Evolutionary conservation across 2,888 invertebrate species (phyloP).

Genomic region (Oasisia sp.): DNA sequence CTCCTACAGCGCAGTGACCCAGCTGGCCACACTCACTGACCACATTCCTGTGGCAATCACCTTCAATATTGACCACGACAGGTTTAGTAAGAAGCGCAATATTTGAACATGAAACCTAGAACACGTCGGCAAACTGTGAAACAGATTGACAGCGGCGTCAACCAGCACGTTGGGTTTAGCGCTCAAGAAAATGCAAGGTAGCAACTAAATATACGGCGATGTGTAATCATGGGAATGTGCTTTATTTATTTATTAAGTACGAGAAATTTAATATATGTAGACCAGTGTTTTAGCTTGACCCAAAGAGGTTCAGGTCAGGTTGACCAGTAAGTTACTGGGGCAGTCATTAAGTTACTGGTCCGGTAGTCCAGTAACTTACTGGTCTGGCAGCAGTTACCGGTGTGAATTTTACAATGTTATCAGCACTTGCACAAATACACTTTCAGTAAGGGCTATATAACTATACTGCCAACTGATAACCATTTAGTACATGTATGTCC

Average conservation of each 20-base stretch:
- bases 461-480: too few relatives aligned
- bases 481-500: too few relatives aligned
- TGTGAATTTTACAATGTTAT: too few relatives aligned
- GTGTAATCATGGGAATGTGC: neutral
- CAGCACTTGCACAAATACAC: too few relatives aligned
- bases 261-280: neutral
- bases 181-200: neutral
- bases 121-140: neutral
- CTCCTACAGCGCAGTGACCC: neutral
- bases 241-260: neutral
- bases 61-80: neutral
- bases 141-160: neutral
- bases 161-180: neutral
- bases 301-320: too few relatives aligned
- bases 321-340: too few relatives aligned
- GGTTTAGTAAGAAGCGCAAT: neutral
- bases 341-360: too few relatives aligned
- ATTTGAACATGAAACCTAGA: neutral
- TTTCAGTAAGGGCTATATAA: too few relatives aligned
- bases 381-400: too few relatives aligned
- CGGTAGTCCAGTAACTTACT: too few relatives aligned
- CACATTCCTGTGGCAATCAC: neutral
- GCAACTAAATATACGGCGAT: neutral
- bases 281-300: neutral
- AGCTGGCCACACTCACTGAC: neutral